A percentile compares a stretch with the other conserved stretches of the same genome.
These are phyloP conservation scores for Ispidina lecontei DNA, from an alignment of 2,797 vertebrate species.

Conservation along the genomic window DNA sequence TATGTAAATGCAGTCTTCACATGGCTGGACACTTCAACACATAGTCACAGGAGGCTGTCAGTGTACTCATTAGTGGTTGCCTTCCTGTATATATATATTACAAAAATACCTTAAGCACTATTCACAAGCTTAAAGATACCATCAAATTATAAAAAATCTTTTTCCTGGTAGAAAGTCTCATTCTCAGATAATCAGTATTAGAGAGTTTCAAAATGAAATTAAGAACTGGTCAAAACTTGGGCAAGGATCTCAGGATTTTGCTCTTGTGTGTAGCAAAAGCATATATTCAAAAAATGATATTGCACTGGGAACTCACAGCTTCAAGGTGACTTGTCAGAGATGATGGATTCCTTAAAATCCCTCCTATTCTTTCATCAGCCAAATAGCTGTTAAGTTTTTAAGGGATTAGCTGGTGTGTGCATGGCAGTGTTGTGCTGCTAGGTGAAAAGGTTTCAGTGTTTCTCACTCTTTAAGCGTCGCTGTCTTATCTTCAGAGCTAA, in stretches of 20 bases:
- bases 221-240: slow-evolving; percentile 5
- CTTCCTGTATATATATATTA: neutral
- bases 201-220: neutral
- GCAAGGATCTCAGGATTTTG: neutral
- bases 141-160: neutral
- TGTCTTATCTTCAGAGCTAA: slow-evolving; percentile 72
- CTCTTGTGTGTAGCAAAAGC: neutral
- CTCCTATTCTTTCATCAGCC: slow-evolving; percentile 53
- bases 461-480: slow-evolving; percentile 55
- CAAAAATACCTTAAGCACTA: neutral
- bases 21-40: neutral
- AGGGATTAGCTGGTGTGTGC: slow-evolving; percentile 41
- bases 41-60: neutral
- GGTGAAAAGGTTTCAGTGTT: slow-evolving; percentile 69
- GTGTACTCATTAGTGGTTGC: neutral
- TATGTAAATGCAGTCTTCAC: neutral
- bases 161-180: neutral
- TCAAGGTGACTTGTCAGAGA: slow-evolving; percentile 61
- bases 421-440: slow-evolving; percentile 27
- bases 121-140: neutral
- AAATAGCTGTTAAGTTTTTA: slow-evolving; percentile 60
- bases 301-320: slow-evolving; percentile 20
- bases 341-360: slow-evolving; percentile 62
- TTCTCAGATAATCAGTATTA: neutral
- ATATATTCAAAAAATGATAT: neutral